Evolutionary conservation across 92 coral and sea anemone species (phyloP).

Genomic region (Epizoanthus fatuus): DNA sequence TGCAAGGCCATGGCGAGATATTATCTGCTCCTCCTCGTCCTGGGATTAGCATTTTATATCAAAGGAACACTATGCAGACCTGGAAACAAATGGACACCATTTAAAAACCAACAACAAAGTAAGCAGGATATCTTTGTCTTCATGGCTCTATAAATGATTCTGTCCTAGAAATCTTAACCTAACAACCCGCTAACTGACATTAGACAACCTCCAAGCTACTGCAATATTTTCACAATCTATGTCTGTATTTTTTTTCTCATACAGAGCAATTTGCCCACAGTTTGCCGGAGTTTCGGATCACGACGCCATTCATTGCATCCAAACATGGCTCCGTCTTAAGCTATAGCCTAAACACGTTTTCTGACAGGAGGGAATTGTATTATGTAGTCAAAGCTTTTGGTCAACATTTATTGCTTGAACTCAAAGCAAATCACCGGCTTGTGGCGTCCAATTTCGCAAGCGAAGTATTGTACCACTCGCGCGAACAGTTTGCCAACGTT

Average conservation of each 20-base stretch:
- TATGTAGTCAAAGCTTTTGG: conserved; percentile 70
- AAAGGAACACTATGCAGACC: not conserved
- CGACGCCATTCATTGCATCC: conserved; percentile 37
- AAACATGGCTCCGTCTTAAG: conserved; percentile 34
- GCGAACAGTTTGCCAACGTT: conserved; percentile 12
- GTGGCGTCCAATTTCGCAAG: conserved; percentile 71
- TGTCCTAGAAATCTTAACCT: conserved; percentile 18
- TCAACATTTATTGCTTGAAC: conserved; percentile 73
- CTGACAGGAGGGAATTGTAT: conserved; percentile 46
- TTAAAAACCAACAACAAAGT: conserved; percentile 58
- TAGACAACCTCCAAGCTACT: not conserved
- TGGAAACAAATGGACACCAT: conserved; percentile 31
- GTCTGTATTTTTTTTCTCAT: not conserved
- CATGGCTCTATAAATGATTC: not conserved
- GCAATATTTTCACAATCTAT: not conserved
- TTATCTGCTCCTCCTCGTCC: not conserved
- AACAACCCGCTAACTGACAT: not conserved
- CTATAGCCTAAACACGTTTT: conserved; percentile 11
- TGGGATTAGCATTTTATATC: not conserved
- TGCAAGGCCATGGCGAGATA: conserved; percentile 15
- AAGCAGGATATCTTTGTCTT: conserved; percentile 7
- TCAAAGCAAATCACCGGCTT: conserved; percentile 68
- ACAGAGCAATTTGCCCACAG: conserved; percentile 53
- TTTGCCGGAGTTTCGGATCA: conserved; percentile 60
- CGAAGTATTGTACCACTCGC: conserved; percentile 48